Evolutionary conservation across 2,797 vertebrate genomes (phyloP), one percentile per base, ranked within the genome.

Genomic region (Centroberyx gerrardi): DNA sequence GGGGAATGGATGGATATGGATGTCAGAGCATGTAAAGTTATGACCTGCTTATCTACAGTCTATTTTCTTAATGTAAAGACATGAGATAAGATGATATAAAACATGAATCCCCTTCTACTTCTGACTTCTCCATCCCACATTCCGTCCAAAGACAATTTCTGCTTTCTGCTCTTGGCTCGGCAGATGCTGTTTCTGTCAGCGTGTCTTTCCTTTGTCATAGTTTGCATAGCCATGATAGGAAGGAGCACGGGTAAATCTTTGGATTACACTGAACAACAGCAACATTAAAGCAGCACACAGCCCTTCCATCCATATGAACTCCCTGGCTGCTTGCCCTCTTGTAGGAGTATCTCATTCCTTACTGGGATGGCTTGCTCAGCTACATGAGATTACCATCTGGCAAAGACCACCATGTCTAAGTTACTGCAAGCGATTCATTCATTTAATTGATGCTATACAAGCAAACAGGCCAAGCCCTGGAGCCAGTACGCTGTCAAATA

Each of bases 381-480:
- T 72, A 77, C 76, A 63, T 49, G 9, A 81, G 71, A 89, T 81
- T 88, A 70, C 56, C 78, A 81, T 85, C 89, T 91, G 84, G 87
- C 76, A 86, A 58, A 79, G 82, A 79, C 65, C 64, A 52, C 78
- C 80, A 75, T 72, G 68, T 84, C 69, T 81, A 78, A 83, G 66
- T 86, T 63, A 84, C 89, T 88, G 66, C 75, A 80, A 83, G 69
- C 81, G 81, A 85, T 86, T 88, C 68, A 77, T 82, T 88, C 71
- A n/a, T 85, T 82, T 76, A 88, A 80, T 72, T 84, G 75, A 85
- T 85, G 79, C 76, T 85, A 27, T 62, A 62, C 79, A 88, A 88
- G 80, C 65, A 82, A 86, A 84, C 81, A 68, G 75, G 72, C 78
- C 82, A 69, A 86, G 58, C 74, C 72, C 75, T 31, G 40, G 60